phyloP scores from a whole-genome alignment of 2,888 invertebrate species.

The Agrypnus murinus region DNA sequence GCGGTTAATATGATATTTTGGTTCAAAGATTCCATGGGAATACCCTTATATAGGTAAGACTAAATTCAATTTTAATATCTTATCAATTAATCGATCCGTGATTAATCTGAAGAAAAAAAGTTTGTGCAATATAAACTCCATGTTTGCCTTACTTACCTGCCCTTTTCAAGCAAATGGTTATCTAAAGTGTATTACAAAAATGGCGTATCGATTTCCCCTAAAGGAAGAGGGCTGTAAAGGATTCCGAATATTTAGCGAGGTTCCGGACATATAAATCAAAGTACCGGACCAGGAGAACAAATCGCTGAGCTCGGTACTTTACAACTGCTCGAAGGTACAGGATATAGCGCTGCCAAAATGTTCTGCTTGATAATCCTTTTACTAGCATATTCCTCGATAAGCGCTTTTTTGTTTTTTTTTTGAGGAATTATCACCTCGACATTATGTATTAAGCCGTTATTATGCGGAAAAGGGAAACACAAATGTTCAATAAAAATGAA shows the following conservation, averaged over 20 bases:
- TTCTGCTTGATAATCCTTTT: conserved; percentile 54
- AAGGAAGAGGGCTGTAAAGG: conserved; percentile 63
- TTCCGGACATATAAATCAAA: conserved; percentile 68
- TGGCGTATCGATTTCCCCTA: conserved; percentile 60
- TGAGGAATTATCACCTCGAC: conserved; percentile 11
- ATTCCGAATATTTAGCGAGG: conserved; percentile 68
- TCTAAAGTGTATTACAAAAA: conserved; percentile 54
- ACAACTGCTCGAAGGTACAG: conserved; percentile 59
- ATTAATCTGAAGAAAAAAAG: conserved; percentile 9
- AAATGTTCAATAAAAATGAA: conserved; percentile 3
- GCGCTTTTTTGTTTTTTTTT: conserved; percentile 36
- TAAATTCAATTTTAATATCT: neutral
- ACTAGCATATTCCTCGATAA: conserved; percentile 38
- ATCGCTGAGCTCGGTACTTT: conserved; percentile 67
- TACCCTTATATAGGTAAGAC: conserved; percentile 91
- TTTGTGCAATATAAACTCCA: conserved; percentile 23
- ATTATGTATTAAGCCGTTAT: conserved; percentile 30
- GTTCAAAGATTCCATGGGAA: conserved; percentile 90
- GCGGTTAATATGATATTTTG: conserved; percentile 89
- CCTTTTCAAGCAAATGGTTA: conserved; percentile 34
- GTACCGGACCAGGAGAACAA: conserved; percentile 64
- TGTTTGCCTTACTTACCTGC: conserved; percentile 20
- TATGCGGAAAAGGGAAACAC: conserved; percentile 18
- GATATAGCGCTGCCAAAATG: conserved; percentile 45
- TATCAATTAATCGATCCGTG: neutral